Conservation (phyloP, 2,888 invertebrate species). For the Scaptodrosophila latifasciaeformis region DNA sequence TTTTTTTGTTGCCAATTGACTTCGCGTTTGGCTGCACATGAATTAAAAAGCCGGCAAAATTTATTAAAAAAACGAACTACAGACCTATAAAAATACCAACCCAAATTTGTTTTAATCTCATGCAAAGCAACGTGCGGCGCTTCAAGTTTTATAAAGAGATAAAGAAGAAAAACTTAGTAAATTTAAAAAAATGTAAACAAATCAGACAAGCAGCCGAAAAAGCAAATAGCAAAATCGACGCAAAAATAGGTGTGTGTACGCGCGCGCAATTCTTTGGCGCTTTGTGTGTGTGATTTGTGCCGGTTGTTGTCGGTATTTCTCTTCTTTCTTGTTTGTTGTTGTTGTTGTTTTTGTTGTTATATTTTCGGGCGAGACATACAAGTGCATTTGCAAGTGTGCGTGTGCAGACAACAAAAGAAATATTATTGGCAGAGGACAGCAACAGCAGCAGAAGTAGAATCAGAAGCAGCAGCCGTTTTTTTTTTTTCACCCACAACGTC, state of each 20-base stretch:
- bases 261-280: constrained; percentile 38
- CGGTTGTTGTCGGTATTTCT: constrained; percentile 23
- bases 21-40: too few species aligned
- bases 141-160: constrained; percentile 43
- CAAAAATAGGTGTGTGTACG: constrained; percentile 28
- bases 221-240: constrained; percentile 25
- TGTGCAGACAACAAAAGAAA: constrained; percentile 41
- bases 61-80: too few species aligned
- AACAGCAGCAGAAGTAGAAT: constrained; percentile 25
- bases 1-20: too few species aligned
- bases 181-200: constrained; percentile 44
- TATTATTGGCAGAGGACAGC: constrained; percentile 21
- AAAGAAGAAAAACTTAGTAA: constrained; percentile 32
- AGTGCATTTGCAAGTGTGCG: constrained; percentile 13
- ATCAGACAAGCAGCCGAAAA: constrained; percentile 26
- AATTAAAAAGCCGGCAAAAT: too few species aligned
- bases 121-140: too few species aligned
- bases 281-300: background rate
- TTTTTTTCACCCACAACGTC: constrained; percentile 25
- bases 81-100: too few species aligned
- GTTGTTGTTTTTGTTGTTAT: constrained; percentile 35
- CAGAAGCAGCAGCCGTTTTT: constrained; percentile 25
- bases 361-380: constrained; percentile 14
- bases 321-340: constrained; percentile 20
- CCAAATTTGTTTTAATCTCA: too few species aligned